A percentile compares a stretch with the other conserved stretches of the same genome.
Evolutionary conservation across 2,113 vertebrate genomes (phyloP).

Genomic region (Butorides virescens): DNA sequence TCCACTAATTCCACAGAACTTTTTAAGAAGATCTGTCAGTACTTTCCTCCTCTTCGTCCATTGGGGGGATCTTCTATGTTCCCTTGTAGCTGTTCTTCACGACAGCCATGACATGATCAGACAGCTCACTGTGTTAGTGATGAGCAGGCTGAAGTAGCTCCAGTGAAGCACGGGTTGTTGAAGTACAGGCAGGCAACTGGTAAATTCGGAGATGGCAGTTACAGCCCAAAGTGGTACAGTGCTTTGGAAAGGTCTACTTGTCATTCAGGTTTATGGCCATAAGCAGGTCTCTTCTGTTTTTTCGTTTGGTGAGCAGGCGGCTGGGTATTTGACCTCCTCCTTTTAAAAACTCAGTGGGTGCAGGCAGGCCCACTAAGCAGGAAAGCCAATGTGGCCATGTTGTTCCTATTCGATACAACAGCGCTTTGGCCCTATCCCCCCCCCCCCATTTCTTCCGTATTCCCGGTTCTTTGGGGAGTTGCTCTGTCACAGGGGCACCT

Average conservation of each 20-base stretch:
- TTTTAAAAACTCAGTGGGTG: background rate
- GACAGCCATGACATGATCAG: background rate
- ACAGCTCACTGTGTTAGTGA: background rate
- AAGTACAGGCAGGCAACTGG: background rate
- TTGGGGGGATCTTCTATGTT: background rate
- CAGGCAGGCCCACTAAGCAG: background rate
- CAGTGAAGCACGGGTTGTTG: background rate
- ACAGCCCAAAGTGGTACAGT: background rate
- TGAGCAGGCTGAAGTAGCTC: background rate
- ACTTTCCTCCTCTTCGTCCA: background rate
- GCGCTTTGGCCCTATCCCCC: background rate
- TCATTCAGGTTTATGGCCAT: background rate
- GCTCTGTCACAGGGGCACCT: background rate
- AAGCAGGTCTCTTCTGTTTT: background rate
- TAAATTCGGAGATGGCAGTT: background rate
- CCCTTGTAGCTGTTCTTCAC: background rate
- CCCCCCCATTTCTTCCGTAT: background rate
- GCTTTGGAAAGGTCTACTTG: background rate
- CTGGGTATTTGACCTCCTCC: background rate
- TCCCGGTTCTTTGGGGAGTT: background rate
- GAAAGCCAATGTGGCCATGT: background rate
- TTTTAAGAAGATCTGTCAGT: background rate
- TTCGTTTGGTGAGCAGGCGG: rapidly evolving
- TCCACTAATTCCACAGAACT: background rate
- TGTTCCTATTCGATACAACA: background rate